Evolutionary conservation across 2,113 vertebrate species (phyloP).

Genomic region (Paracanthobrama guichenoti): DNA sequence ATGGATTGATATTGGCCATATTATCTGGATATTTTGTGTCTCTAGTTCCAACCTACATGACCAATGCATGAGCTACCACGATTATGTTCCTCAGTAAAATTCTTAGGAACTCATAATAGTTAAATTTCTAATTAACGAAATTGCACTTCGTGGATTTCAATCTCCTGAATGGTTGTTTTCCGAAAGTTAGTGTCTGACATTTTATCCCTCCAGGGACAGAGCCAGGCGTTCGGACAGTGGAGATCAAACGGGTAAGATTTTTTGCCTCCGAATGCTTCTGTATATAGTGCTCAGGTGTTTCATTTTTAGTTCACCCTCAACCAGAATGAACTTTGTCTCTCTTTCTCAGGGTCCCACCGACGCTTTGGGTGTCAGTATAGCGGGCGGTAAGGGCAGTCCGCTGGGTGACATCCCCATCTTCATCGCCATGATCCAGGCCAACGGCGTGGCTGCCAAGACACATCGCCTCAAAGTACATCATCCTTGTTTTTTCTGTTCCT

Average conservation of each 20-base stretch:
- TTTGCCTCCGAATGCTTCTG: neutral
- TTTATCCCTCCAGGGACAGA: slow-evolving; percentile 69
- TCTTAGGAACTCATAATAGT: too few species aligned
- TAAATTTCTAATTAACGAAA: too few species aligned
- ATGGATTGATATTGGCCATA: too few species aligned
- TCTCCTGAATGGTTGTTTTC: neutral
- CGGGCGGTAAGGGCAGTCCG: slow-evolving; percentile 92
- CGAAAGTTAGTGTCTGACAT: neutral
- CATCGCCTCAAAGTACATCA: slow-evolving; percentile 83
- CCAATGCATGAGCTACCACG: neutral
- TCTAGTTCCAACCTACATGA: too few species aligned
- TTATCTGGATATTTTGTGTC: too few species aligned
- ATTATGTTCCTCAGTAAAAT: neutral
- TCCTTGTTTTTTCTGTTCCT: accelerated
- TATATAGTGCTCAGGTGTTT: neutral
- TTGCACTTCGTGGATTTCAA: too few species aligned
- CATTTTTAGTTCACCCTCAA: neutral
- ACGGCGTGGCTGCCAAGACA: slow-evolving; percentile 87
- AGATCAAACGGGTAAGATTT: slow-evolving; percentile 84
- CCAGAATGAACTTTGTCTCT: neutral
- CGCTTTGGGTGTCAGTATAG: slow-evolving; percentile 93
- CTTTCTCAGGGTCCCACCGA: slow-evolving; percentile 81
- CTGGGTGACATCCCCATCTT: slow-evolving; percentile 93
- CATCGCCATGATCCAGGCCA: slow-evolving; percentile 98
- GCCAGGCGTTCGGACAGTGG: slow-evolving; percentile 80